phyloP scores from a whole-genome alignment of 1,140 invertebrate species.

The Argopecten irradians region DNA sequence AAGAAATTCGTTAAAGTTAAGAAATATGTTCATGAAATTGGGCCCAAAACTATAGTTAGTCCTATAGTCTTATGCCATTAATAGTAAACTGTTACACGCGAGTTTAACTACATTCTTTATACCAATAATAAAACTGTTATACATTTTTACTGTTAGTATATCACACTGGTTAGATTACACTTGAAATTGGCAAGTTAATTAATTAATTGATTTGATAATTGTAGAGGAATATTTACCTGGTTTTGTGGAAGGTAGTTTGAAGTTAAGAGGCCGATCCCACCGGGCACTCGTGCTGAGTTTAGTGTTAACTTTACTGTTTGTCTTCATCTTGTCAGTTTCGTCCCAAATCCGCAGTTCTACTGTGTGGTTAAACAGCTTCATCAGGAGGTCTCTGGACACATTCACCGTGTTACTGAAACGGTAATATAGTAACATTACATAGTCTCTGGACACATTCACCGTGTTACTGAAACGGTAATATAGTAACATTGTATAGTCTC shows the following conservation, averaged over 20 bases:
- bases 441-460: neutral
- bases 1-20: too few relatives aligned
- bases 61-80: too few relatives aligned
- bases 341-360: conserved; percentile 75
- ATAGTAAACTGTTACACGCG: too few relatives aligned
- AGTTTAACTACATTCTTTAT: too few relatives aligned
- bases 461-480: neutral
- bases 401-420: conserved; percentile 70
- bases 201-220: too few relatives aligned
- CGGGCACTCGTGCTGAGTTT: conserved; percentile 64
- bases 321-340: conserved; percentile 70
- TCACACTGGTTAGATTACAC: too few relatives aligned
- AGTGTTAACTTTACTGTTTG: neutral
- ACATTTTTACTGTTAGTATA: too few relatives aligned
- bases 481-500: neutral
- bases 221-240: too few relatives aligned
- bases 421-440: neutral
- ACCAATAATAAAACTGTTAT: too few relatives aligned
- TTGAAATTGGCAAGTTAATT: too few relatives aligned
- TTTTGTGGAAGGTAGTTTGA: conserved; percentile 70
- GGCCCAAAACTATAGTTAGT: too few relatives aligned
- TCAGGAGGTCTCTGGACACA: conserved; percentile 69
- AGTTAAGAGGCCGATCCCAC: conserved; percentile 73
- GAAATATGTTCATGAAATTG: too few relatives aligned
- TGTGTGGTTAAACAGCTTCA: conserved; percentile 72